These are phyloP conservation scores for Cenopis cana DNA, from an alignment of 2,888 invertebrate species.

Conservation along the genomic window DNA sequence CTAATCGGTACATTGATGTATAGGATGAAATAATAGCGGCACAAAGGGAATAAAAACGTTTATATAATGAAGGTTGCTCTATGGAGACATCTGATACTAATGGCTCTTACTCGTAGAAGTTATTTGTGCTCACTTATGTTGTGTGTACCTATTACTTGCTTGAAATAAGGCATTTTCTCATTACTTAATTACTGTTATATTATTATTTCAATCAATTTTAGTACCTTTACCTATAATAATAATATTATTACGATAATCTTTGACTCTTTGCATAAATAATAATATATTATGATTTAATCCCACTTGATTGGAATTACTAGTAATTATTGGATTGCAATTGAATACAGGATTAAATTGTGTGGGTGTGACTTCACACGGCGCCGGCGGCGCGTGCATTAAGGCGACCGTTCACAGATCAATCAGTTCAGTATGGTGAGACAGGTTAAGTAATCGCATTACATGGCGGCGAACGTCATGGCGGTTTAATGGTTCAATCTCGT, in stretches of 20 bases:
- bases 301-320: neutral
- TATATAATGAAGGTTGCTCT: slow-evolving; percentile 50
- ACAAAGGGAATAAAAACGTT: slow-evolving; percentile 44
- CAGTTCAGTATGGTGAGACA: slow-evolving; percentile 17
- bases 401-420: slow-evolving; percentile 22
- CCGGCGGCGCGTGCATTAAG: slow-evolving; percentile 24
- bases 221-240: too few species aligned
- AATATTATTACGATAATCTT: too few species aligned
- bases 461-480: slow-evolving; percentile 3
- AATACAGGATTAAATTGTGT: slow-evolving; percentile 29
- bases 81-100: slow-evolving; percentile 19
- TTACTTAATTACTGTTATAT: too few species aligned
- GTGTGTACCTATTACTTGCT: too few species aligned
- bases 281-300: neutral
- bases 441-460: slow-evolving; percentile 23
- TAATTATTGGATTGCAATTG: slow-evolving; percentile 32
- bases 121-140: neutral
- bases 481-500: slow-evolving; percentile 8
- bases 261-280: neutral
- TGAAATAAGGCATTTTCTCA: too few species aligned
- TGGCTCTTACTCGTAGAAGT: slow-evolving; percentile 25
- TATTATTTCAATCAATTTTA: too few species aligned
- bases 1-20: slow-evolving; percentile 74
- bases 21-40: slow-evolving; percentile 60
- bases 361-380: slow-evolving; percentile 30